Evolutionary conservation across 2,797 vertebrate species (phyloP).

Genomic region (Poeciliopsis presidionis): DNA sequence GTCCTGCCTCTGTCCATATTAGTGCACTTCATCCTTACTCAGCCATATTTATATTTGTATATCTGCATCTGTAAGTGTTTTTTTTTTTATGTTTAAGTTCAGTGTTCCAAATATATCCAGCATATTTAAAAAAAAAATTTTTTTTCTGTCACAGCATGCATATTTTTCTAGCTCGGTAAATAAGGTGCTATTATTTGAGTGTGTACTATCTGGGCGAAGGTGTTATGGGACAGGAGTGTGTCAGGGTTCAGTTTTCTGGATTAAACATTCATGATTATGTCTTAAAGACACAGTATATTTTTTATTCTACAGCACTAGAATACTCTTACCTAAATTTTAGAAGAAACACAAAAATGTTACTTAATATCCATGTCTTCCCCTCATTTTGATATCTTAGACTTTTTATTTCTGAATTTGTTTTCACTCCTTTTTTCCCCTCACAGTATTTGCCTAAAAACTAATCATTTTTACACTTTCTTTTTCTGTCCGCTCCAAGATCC

Average conservation of each 20-base stretch:
- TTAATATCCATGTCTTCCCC: conserved; percentile 41
- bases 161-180: conserved; percentile 34
- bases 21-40: conserved; percentile 8
- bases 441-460: not conserved
- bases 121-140: conserved; percentile 42
- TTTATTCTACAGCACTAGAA: no score
- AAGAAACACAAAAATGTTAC: conserved; percentile 47
- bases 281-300: no score
- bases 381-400: conserved; percentile 45
- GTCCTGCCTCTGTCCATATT: conserved; percentile 27
- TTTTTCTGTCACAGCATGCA: conserved; percentile 19
- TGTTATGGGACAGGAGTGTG: conserved; percentile 13
- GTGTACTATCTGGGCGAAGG: not conserved
- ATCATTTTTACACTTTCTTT: not conserved
- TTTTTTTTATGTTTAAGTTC: conserved; percentile 14
- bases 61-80: conserved; percentile 13
- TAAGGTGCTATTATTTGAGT: conserved; percentile 19
- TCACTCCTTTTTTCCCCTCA: not conserved
- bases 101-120: conserved; percentile 29
- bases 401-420: conserved; percentile 11
- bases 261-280: no score
- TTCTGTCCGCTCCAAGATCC: not conserved
- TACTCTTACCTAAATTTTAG: not conserved
- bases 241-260: no score
- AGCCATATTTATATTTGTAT: conserved; percentile 15